These are phyloP conservation scores for Drosophila nigricruria DNA, from an alignment of 2,888 invertebrate species.

Conservation along the genomic window DNA sequence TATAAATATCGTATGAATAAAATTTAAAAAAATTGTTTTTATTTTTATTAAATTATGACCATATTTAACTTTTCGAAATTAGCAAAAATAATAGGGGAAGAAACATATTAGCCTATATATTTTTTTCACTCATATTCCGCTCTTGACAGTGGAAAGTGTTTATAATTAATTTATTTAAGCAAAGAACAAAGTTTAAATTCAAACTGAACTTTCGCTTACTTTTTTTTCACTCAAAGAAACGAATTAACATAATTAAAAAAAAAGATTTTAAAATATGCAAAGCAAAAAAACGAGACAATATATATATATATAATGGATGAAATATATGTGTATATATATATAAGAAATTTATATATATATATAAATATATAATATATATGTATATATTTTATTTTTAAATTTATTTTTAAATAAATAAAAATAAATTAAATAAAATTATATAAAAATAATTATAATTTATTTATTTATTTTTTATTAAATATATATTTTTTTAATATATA, in stretches of 20 bases:
- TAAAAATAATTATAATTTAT: too few relatives aligned
- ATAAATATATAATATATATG: background rate
- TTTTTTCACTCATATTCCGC: background rate
- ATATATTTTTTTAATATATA: background rate
- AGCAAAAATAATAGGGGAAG: too few relatives aligned
- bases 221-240: background rate
- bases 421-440: too few relatives aligned
- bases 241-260: background rate
- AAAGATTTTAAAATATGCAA: background rate
- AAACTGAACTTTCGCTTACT: slow-evolving; percentile 8
- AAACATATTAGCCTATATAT: background rate
- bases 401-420: too few relatives aligned
- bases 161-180: background rate
- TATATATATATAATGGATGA: background rate
- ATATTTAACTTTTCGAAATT: background rate
- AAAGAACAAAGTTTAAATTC: slow-evolving; percentile 10
- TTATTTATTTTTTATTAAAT: too few relatives aligned
- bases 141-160: slow-evolving; percentile 1
- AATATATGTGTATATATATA: background rate
- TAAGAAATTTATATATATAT: background rate
- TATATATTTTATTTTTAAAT: too few relatives aligned
- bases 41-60: background rate
- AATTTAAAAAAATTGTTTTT: background rate
- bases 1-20: background rate
- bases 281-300: background rate